phyloP scores from a whole-genome alignment of 2,888 invertebrate species.

The Diarsia brunnea region DNA sequence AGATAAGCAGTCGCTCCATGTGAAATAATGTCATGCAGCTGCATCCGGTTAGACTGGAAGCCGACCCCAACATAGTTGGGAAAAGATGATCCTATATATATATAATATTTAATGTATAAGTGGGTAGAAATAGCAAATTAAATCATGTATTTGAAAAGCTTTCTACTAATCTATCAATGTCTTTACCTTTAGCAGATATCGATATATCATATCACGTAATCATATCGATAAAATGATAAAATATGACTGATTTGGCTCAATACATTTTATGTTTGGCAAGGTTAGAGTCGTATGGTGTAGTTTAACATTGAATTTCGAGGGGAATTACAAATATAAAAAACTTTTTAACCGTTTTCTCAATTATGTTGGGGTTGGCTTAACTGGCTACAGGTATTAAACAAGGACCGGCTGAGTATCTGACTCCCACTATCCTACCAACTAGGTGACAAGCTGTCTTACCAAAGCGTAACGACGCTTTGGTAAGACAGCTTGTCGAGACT shows the following conservation, averaged over 20 bases:
- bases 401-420: not conserved
- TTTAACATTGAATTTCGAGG: not conserved
- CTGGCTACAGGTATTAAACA: not conserved
- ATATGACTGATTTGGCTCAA: constrained; percentile 24
- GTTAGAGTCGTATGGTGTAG: not conserved
- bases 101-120: not conserved
- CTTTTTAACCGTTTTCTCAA: not conserved
- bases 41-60: no score
- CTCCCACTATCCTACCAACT: not conserved
- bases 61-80: no score
- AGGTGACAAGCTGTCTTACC: no score
- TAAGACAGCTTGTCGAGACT: not conserved
- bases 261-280: constrained; percentile 25
- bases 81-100: no score
- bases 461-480: no score
- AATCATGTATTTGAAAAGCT: constrained; percentile 30
- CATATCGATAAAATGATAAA: constrained; percentile 42
- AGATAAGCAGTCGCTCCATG: no score
- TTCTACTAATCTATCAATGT: constrained; percentile 45
- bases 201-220: constrained; percentile 12
- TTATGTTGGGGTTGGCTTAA: not conserved
- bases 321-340: not conserved
- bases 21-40: no score
- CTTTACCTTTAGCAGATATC: not conserved
- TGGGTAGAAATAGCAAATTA: not conserved